Evolutionary conservation across 1,140 invertebrate species (phyloP).

Genomic region (Drosophila tropicalis): DNA sequence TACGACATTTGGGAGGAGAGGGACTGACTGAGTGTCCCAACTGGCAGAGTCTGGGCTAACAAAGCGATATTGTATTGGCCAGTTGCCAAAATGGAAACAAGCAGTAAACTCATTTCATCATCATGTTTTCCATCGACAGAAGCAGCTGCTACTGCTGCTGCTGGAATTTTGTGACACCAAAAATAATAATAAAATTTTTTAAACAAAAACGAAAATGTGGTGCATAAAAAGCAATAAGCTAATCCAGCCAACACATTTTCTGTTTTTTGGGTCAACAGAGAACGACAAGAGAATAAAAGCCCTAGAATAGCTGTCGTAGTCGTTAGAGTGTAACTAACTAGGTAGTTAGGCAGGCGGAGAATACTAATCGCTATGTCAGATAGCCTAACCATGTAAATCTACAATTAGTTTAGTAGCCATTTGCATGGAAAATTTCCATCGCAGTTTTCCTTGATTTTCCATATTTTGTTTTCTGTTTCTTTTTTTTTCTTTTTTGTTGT

Average conservation of each 20-base stretch:
- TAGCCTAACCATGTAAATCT: background rate
- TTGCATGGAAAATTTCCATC: slow-evolving; percentile 9
- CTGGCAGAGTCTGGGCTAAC: background rate
- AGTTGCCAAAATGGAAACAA: slow-evolving; percentile 21
- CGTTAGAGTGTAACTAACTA: slow-evolving; percentile 4
- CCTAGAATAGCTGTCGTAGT: background rate
- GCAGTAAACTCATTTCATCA: slow-evolving; percentile 22
- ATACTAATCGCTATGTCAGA: background rate
- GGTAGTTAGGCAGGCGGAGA: background rate
- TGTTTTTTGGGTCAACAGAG: slow-evolving; percentile 3
- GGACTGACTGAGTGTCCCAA: background rate
- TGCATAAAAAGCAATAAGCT: slow-evolving; percentile 8
- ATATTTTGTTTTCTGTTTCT: background rate
- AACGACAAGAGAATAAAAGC: background rate
- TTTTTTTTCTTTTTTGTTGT: background rate
- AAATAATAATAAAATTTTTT: slow-evolving; percentile 14
- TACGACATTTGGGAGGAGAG: background rate
- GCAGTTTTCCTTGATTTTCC: slow-evolving; percentile 6
- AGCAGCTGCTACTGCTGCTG: slow-evolving; percentile 8
- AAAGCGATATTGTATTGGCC: slow-evolving; percentile 18
- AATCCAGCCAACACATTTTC: slow-evolving; percentile 6
- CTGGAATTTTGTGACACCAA: slow-evolving; percentile 15
- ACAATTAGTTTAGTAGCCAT: slow-evolving; percentile 9
- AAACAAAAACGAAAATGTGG: slow-evolving; percentile 5
- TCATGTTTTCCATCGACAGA: slow-evolving; percentile 15